These are phyloP conservation scores for Drosophila persimilis DNA, from an alignment of 1,140 invertebrate species.

Conservation along the genomic window DNA sequence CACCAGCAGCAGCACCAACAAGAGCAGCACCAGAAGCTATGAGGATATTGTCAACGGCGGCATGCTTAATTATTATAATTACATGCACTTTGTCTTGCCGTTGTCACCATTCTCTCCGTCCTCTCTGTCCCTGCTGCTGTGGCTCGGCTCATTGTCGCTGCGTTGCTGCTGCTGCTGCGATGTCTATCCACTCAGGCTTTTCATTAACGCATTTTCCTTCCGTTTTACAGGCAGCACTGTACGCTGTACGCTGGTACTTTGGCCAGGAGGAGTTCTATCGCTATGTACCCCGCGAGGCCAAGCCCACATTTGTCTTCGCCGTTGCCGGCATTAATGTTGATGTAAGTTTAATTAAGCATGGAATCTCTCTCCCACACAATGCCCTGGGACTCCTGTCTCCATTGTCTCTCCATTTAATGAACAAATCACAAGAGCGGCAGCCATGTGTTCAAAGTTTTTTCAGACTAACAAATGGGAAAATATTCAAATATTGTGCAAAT, in stretches of 20 bases:
- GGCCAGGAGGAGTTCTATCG: conserved; percentile 91
- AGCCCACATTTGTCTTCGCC: conserved; percentile 88
- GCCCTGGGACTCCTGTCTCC: conserved; percentile 2
- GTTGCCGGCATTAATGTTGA: conserved; percentile 89
- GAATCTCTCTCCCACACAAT: conserved; percentile 17
- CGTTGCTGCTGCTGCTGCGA: conserved; percentile 21
- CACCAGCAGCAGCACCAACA: conserved; percentile 5
- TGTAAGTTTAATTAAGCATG: conserved; percentile 86
- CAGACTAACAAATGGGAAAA: conserved; percentile 57
- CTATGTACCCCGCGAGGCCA: conserved; percentile 88
- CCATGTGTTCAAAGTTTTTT: conserved; percentile 36
- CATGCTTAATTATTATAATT: conserved; percentile 80
- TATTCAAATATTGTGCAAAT: conserved; percentile 76
- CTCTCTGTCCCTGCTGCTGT: too few species aligned
- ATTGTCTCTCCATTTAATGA: conserved; percentile 55
- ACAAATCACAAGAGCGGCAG: conserved; percentile 51
- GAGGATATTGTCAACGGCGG: conserved; percentile 52
- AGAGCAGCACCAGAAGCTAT: conserved; percentile 2
- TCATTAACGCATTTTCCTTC: conserved; percentile 62
- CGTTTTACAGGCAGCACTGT: conserved; percentile 86
- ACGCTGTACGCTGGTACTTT: conserved; percentile 93
- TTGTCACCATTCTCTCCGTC: conserved; percentile 19
- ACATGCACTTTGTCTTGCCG: conserved; percentile 73
- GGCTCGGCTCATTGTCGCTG: conserved; percentile 3
- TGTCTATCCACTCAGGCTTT: conserved; percentile 47